Evolutionary conservation across 2,888 invertebrate genomes (phyloP).

Genomic region (Clistopyga incitator): DNA sequence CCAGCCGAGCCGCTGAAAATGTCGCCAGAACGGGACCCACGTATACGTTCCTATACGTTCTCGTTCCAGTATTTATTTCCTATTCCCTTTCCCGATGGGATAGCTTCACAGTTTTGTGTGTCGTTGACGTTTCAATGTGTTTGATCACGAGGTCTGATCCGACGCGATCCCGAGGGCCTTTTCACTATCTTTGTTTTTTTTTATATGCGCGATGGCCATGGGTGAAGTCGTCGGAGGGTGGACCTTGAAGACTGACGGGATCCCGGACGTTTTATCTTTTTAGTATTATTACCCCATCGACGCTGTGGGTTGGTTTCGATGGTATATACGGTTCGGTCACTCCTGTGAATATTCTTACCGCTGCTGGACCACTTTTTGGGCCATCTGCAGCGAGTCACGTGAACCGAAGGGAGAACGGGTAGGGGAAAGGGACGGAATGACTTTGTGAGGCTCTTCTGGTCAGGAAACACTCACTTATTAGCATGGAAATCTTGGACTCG

Average conservation of each 20-base stretch:
- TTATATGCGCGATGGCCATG: constrained; percentile 74
- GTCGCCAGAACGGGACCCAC: constrained; percentile 25
- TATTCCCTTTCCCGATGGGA: constrained; percentile 22
- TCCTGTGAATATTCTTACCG: neutral
- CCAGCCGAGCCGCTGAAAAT: neutral
- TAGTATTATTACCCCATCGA: constrained; percentile 83
- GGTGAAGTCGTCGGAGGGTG: constrained; percentile 76
- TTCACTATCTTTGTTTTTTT: constrained; percentile 35
- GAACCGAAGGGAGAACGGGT: neutral
- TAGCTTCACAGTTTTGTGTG: constrained; percentile 51
- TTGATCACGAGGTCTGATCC: constrained; percentile 57
- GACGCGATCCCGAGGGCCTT: constrained; percentile 68
- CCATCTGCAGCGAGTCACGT: constrained; percentile 4
- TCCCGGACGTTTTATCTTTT: constrained; percentile 82
- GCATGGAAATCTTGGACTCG: constrained; percentile 65
- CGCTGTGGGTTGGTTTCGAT: constrained; percentile 75
- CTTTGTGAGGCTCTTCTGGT: constrained; percentile 29
- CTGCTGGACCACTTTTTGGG: neutral
- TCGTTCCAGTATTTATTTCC: constrained; percentile 56
- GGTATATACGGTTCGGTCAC: neutral
- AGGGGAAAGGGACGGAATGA: neutral
- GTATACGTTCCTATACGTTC: constrained; percentile 57
- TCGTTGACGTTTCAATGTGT: constrained; percentile 66
- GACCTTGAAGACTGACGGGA: constrained; percentile 51
- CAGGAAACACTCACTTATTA: constrained; percentile 69